Conservation (phyloP, 2,888 invertebrate genomes). For the Mesoligia furuncula region DNA sequence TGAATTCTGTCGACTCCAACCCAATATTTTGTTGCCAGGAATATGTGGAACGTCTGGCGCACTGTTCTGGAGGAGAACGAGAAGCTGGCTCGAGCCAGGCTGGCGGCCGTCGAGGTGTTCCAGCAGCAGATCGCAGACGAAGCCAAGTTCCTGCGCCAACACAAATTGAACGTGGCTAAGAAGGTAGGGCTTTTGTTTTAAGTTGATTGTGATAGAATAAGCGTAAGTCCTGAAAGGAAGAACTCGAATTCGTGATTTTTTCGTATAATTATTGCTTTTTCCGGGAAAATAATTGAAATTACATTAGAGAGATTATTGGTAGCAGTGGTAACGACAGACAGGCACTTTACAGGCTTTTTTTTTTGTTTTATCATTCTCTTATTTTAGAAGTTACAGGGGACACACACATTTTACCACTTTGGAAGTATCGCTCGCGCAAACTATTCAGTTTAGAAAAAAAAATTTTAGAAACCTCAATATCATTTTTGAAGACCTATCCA, state of each 20-base stretch:
- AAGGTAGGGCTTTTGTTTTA: conserved; percentile 88
- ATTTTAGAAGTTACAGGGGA: too few relatives aligned
- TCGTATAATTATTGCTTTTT: background rate
- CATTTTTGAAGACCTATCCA: too few relatives aligned
- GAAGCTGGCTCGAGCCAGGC: conserved; percentile 96
- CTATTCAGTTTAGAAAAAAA: too few relatives aligned
- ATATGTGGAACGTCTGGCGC: conserved; percentile 99
- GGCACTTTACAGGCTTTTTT: too few relatives aligned
- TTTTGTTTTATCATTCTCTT: too few relatives aligned
- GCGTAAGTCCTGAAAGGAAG: too few relatives aligned
- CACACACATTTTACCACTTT: too few relatives aligned
- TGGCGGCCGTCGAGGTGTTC: conserved; percentile 98
- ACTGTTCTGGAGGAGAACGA: conserved; percentile 98
- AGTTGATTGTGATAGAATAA: background rate
- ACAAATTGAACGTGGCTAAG: conserved; percentile 95
- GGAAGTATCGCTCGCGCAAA: too few relatives aligned
- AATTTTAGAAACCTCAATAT: too few relatives aligned
- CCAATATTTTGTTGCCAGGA: conserved; percentile 90
- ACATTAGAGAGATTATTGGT: background rate
- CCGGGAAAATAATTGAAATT: background rate
- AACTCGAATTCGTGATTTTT: too few relatives aligned
- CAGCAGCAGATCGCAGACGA: conserved; percentile 98
- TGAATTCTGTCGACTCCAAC: background rate
- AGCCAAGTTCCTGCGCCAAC: conserved; percentile 95
- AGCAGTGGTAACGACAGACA: background rate